These are phyloP conservation scores for Tachypleus tridentatus DNA, from an alignment of 1,140 invertebrate species.

Conservation along the genomic window DNA sequence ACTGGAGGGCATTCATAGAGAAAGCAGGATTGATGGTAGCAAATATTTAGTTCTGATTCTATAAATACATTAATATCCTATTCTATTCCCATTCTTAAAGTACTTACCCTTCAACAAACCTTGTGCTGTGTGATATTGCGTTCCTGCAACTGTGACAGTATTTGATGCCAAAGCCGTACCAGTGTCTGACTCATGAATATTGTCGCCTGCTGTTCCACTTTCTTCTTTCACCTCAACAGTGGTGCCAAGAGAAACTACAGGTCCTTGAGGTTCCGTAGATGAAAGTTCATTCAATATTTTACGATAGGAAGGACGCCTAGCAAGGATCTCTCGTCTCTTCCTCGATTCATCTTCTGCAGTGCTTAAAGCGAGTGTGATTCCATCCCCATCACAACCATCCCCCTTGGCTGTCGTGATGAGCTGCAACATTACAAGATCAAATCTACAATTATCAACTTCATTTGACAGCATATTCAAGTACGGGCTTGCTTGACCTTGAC, in stretches of 20 bases:
- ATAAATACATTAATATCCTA: too few species aligned
- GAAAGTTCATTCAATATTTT: conserved; percentile 91
- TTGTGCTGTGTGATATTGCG: conserved; percentile 14
- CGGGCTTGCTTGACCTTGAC: too few species aligned
- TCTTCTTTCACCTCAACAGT: conserved; percentile 16
- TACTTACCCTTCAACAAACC: too few species aligned
- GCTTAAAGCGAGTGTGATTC: conserved; percentile 23
- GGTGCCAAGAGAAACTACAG: background rate
- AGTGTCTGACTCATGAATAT: conserved; percentile 49
- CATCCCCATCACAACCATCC: conserved; percentile 39
- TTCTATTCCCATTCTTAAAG: too few species aligned
- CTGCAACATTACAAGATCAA: conserved; percentile 16
- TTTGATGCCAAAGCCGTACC: conserved; percentile 29
- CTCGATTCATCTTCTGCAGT: conserved; percentile 32
- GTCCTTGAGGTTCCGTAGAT: conserved; percentile 20
- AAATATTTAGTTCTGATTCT: too few species aligned
- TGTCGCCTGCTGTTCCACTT: background rate
- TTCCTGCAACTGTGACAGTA: conserved; percentile 30
- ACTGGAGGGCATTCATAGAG: too few species aligned
- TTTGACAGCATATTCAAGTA: too few species aligned
- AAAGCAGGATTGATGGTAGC: too few species aligned
- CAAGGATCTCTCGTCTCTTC: conserved; percentile 77
- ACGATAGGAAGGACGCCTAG: conserved; percentile 86
- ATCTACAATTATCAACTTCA: too few species aligned
- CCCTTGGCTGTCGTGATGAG: conserved; percentile 28